Base-by-base conservation (phyloP, 2,113 vertebrate genomes). In the Sapajus apella region DNA sequence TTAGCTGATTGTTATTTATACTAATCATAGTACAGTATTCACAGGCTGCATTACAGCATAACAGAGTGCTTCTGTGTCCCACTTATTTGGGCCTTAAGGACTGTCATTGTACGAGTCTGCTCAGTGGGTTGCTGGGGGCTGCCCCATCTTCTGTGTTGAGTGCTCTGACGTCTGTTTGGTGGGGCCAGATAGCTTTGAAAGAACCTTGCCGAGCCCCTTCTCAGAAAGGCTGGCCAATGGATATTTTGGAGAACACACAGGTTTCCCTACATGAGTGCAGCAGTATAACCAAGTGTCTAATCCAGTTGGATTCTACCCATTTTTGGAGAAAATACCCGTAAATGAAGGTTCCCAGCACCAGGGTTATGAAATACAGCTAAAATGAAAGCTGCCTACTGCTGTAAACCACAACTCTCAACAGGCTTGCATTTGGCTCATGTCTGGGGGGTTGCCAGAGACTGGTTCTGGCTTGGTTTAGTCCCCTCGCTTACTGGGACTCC, bases 321-420 rank as follows among this genome's bases (percentile, higher is more conserved):
- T 96, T 93, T 87, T 75, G 84, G 85, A 94, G 70, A 96, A 96
- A 97, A 97, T 95, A 72, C 86, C 87, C 6, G 4, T 90, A 93
- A 93, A 79, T n/a, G 85, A 97, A 92, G 80, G 82, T 82, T 96
- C 94, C 84, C 79, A 95, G 91, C 94, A 93, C 82, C 43, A 58
- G 52, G 79, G 70, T 96, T 96, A 81, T 95, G 87, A 95, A 92
- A 82, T 23, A 45, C 72, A 96, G 47, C 72, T 94, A 32, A 96
- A 94, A 73, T 35, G 92, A 95, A 97, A 95, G 96, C 45, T 73
- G 80, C 75, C n/a, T 45, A 25, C 93, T 55, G 70, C 83, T 90
- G 0, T 81, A 73, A 94, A 94, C 84, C 64, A 1, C 95, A 77
- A 8, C 81, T 91, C 66, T 89, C 76, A 8, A 5, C 76, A 3